These are phyloP conservation scores for Phenganax stokvisi DNA, from an alignment of 92 coral and sea anemone genomes.

Conservation along the genomic window DNA sequence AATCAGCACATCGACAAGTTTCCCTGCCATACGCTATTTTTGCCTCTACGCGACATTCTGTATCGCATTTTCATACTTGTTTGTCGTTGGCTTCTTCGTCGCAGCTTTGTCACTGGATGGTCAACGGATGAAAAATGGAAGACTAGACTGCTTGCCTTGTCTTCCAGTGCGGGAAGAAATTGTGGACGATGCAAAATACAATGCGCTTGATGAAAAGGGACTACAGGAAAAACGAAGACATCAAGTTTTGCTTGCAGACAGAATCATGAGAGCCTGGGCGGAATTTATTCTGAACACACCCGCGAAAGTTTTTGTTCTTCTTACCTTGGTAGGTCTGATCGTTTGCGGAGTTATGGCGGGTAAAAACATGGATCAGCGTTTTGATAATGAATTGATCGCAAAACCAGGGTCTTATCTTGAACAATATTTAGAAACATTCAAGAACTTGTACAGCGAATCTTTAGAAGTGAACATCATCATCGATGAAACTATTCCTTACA, in stretches of 20 bases:
- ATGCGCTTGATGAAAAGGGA: slow-evolving; percentile 47
- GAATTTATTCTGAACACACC: slow-evolving; percentile 47
- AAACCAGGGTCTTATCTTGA: slow-evolving; percentile 46
- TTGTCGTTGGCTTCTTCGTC: slow-evolving; percentile 75
- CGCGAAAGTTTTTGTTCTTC: slow-evolving; percentile 51
- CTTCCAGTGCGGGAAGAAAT: slow-evolving; percentile 42
- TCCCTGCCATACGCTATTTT: slow-evolving; percentile 70
- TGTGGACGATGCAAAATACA: slow-evolving; percentile 43
- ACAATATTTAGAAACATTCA: slow-evolving; percentile 13
- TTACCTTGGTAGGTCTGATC: slow-evolving; percentile 48
- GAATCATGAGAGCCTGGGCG: slow-evolving; percentile 57
- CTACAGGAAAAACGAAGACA: slow-evolving; percentile 30
- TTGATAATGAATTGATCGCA: slow-evolving; percentile 52
- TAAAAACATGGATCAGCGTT: slow-evolving; percentile 32
- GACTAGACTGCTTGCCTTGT: slow-evolving; percentile 74
- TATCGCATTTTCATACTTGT: slow-evolving; percentile 57
- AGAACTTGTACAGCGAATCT: slow-evolving; percentile 32
- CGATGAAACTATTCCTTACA: slow-evolving; percentile 15
- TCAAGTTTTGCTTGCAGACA: slow-evolving; percentile 41
- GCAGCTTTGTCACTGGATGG: slow-evolving; percentile 69
- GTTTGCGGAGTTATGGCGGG: slow-evolving; percentile 20
- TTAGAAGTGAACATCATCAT: slow-evolving; percentile 29
- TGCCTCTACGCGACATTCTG: slow-evolving; percentile 73
- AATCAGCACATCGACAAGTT: slow-evolving; percentile 76
- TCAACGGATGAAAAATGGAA: slow-evolving; percentile 61